Base-by-base conservation (phyloP, 2,888 invertebrate genomes). In the Chalcis sispes region DNA sequence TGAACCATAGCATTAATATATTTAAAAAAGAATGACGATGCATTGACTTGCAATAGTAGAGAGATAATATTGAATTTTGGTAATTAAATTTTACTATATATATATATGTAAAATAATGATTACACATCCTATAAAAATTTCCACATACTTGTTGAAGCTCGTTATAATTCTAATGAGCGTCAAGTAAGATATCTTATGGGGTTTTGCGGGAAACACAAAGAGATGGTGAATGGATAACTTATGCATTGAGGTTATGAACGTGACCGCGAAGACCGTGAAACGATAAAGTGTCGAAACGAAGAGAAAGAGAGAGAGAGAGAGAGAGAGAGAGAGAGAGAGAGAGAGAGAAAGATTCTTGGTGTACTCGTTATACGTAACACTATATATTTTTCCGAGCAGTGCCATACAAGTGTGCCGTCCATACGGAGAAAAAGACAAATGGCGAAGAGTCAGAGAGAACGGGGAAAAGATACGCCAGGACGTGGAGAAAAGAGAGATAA, bases 221-320 rank as follows among this genome's bases (percentile, higher is more conserved):
- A 32, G 46, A 2, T 59, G 42, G 27, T 4, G 73, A 77, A 59
- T 23, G 72, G 62, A 77, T 80, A 81, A 82, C 81, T 81, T 81
- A 81, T 83, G 81, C 79, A 81, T 79, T 78, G 78, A 79, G 82
- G 80, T 81, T 81, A 81, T 80, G 78, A 80, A 78, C 72, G 76
- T 75, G 79, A 83, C 82, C 82, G 62, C 79, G 80, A n/a, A n/a
- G n/a, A 76, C 78, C 64, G 77, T 73, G 74, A 69, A 70, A 75
- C 79, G 79, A 80, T 79, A 79, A 79, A 81, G 75, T 77, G 67
- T 66, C 27, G 27, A 10, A 36, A 10, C 10, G 36, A 36, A 36
- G 36, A 36, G 10, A 36, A 4, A 36, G 36, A 36, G 36, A 36
- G 18, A 8, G 23, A n/a, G n/a, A n/a, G n/a, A n/a, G 27, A 10